phyloP scores from a whole-genome alignment of 2,888 invertebrate species.

The Beris morrisii region DNA sequence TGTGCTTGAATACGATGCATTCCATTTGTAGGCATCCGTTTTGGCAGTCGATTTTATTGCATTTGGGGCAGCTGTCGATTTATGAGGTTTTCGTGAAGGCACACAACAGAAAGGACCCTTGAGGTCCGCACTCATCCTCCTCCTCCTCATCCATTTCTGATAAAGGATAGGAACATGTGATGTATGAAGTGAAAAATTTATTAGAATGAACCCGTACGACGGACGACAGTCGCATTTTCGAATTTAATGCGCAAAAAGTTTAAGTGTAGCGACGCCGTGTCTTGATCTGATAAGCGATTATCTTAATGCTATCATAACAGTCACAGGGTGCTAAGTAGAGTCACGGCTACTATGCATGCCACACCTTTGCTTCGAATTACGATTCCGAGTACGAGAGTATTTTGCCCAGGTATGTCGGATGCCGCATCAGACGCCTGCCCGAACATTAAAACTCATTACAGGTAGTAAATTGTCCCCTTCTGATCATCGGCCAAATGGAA shows the following conservation, averaged over 20 bases:
- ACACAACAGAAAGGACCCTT: no score
- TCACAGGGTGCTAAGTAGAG: no score
- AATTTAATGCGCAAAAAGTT: background rate
- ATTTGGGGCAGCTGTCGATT: slow-evolving; percentile 19
- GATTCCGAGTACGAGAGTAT: no score
- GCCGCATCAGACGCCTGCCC: no score
- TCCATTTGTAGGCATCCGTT: background rate
- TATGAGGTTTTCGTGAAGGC: slow-evolving; percentile 8
- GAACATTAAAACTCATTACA: no score
- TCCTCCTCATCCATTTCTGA: background rate
- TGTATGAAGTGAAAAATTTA: slow-evolving; percentile 15
- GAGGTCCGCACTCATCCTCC: no score
- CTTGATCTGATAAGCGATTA: slow-evolving; percentile 23
- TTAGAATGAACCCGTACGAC: background rate
- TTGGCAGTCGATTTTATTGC: slow-evolving; percentile 13
- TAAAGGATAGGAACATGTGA: slow-evolving; percentile 5
- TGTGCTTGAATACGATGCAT: background rate
- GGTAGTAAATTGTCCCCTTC: no score
- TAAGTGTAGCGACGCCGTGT: slow-evolving; percentile 8
- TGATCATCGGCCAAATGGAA: no score
- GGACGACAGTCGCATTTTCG: background rate
- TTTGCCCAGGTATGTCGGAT: no score
- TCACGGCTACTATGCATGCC: no score
- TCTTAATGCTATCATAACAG: slow-evolving; percentile 16
- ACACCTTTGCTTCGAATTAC: no score